phyloP scores from a whole-genome alignment of 1,140 invertebrate genomes.

The Bemisia tabaci region DNA sequence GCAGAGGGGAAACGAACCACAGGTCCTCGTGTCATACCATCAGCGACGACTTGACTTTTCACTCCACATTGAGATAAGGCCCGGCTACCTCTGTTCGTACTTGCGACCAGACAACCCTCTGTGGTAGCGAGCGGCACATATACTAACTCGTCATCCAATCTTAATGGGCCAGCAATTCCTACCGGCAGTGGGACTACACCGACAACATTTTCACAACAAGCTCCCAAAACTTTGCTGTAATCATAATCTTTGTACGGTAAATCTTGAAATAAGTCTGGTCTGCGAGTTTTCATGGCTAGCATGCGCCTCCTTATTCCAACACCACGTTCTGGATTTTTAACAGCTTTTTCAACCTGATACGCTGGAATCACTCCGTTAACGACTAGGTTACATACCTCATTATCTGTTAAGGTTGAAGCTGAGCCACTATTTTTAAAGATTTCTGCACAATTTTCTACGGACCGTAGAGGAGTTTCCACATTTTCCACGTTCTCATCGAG shows the following conservation, averaged over 20 bases:
- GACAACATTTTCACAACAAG: constrained; percentile 97
- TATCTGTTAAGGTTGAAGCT: constrained; percentile 54
- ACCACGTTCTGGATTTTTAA: constrained; percentile 67
- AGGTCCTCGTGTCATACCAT: constrained; percentile 95
- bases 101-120: constrained; percentile 93
- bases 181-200: constrained; percentile 94
- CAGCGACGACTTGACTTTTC: constrained; percentile 62
- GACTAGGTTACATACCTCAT: constrained; percentile 70
- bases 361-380: constrained; percentile 53
- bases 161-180: constrained; percentile 85
- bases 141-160: constrained; percentile 65
- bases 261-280: constrained; percentile 42
- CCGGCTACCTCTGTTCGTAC: constrained; percentile 90
- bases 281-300: constrained; percentile 33
- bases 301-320: constrained; percentile 64
- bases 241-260: constrained; percentile 80
- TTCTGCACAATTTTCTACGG: constrained; percentile 1
- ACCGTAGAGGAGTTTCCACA: neutral
- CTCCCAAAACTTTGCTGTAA: constrained; percentile 76
- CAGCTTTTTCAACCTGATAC: constrained; percentile 72
- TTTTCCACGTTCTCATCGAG: neutral
- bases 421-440: constrained; percentile 9
- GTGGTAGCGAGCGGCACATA: constrained; percentile 98
- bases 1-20: constrained; percentile 70
- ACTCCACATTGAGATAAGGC: constrained; percentile 63